These are phyloP conservation scores for Cepaea nemoralis DNA, from an alignment of 1,140 invertebrate species.

Conservation along the genomic window DNA sequence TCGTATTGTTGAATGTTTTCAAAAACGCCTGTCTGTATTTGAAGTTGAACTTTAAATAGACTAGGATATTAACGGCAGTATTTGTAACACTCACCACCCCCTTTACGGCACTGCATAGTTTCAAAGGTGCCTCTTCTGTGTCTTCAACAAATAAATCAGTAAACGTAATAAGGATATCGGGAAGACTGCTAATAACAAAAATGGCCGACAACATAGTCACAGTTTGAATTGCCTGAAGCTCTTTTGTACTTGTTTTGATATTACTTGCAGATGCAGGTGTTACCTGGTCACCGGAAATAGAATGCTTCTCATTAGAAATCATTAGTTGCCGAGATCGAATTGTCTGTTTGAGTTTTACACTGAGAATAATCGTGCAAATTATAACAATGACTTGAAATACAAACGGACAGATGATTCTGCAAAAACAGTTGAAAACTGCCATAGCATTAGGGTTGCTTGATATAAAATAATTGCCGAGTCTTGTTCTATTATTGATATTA, in stretches of 20 bases:
- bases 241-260: background rate
- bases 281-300: background rate
- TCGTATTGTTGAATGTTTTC: background rate
- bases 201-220: background rate
- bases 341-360: background rate
- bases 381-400: slow-evolving; percentile 27
- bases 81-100: background rate
- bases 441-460: background rate
- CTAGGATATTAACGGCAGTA: background rate
- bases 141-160: background rate
- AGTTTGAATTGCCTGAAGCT: slow-evolving; percentile 7
- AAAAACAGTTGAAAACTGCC: background rate
- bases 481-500: background rate
- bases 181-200: background rate
- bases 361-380: slow-evolving; percentile 16
- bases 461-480: background rate
- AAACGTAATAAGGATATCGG: background rate
- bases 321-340: background rate
- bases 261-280: background rate
- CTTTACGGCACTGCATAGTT: background rate
- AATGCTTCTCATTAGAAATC: no score
- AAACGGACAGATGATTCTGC: slow-evolving; percentile 19
- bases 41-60: slow-evolving; percentile 5
- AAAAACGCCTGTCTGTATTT: slow-evolving; percentile 1
- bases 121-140: background rate